These are phyloP conservation scores for Pogonus chalceus DNA, from an alignment of 1,140 invertebrate genomes.

Conservation along the genomic window DNA sequence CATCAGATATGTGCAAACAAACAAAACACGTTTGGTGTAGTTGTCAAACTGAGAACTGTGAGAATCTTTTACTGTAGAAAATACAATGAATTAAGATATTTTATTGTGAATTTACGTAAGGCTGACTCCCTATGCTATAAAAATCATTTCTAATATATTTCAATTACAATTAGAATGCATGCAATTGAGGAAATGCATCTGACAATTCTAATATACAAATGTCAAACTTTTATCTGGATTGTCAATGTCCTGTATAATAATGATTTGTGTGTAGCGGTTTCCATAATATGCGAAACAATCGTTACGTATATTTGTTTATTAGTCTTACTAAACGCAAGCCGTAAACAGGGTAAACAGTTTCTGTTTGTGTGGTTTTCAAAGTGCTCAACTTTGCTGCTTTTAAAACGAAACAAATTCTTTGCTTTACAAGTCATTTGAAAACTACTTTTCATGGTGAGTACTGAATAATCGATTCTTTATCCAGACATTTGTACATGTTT, in stretches of 20 bases:
- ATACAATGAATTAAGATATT: no score
- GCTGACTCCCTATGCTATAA: no score
- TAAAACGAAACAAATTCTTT: not conserved
- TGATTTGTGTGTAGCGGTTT: not conserved
- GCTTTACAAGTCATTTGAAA: not conserved
- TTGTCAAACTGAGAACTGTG: no score
- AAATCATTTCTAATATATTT: no score
- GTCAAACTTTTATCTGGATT: no score
- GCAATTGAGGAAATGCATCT: no score
- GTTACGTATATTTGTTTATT: not conserved
- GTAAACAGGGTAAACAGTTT: not conserved
- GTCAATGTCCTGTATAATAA: not conserved
- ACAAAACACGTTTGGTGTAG: no score
- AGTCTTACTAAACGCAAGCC: not conserved
- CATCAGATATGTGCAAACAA: not conserved
- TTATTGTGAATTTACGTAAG: no score
- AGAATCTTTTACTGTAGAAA: no score
- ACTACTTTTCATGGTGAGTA: not conserved
- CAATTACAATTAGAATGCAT: no score
- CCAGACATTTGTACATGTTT: no score
- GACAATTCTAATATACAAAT: no score
- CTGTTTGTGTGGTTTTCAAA: not conserved
- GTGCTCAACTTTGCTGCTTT: not conserved
- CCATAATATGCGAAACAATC: not conserved
- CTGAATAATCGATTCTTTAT: not conserved